Evolutionary conservation across 1,140 invertebrate species (phyloP).

Genomic region (Amyelois transitella): DNA sequence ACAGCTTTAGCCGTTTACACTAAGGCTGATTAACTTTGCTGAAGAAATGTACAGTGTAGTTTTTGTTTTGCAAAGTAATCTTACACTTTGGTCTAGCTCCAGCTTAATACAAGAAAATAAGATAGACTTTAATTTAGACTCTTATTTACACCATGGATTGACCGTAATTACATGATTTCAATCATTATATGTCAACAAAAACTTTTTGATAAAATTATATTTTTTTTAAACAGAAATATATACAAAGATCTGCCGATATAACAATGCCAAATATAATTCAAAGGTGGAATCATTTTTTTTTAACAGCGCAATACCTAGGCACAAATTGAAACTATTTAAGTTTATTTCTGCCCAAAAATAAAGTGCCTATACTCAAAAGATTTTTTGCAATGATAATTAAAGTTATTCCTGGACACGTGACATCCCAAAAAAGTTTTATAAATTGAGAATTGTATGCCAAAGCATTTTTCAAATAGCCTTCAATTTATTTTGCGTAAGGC

Average conservation of each 20-base stretch:
- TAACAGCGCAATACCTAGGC: too few species aligned
- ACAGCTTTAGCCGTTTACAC: slow-evolving; percentile 46
- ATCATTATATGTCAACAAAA: slow-evolving; percentile 14
- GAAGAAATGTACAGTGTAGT: slow-evolving; percentile 32
- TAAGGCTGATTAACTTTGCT: slow-evolving; percentile 49
- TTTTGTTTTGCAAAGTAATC: slow-evolving; percentile 57
- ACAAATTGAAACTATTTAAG: too few species aligned
- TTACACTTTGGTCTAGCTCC: slow-evolving; percentile 75
- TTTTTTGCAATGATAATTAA: too few species aligned
- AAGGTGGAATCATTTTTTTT: too few species aligned
- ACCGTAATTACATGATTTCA: slow-evolving; percentile 34
- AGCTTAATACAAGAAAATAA: slow-evolving; percentile 58
- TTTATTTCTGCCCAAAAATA: too few species aligned
- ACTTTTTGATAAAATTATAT: slow-evolving; percentile 21
- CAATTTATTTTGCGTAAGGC: slow-evolving; percentile 40
- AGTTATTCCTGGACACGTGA: too few species aligned
- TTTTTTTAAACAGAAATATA: slow-evolving; percentile 49
- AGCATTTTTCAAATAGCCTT: slow-evolving; percentile 64
- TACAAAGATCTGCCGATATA: slow-evolving; percentile 70
- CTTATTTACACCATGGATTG: slow-evolving; percentile 5
- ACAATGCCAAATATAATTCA: slow-evolving; percentile 45
- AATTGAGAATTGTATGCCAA: too few species aligned
- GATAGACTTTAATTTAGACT: slow-evolving; percentile 19
- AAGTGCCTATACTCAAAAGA: too few species aligned
- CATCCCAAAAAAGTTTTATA: too few species aligned